A percentile compares a stretch with the other conserved stretches of the same genome.
These are phyloP conservation scores for Callyntrura guangdongensis DNA, from an alignment of 2,888 invertebrate genomes.

Conservation along the genomic window DNA sequence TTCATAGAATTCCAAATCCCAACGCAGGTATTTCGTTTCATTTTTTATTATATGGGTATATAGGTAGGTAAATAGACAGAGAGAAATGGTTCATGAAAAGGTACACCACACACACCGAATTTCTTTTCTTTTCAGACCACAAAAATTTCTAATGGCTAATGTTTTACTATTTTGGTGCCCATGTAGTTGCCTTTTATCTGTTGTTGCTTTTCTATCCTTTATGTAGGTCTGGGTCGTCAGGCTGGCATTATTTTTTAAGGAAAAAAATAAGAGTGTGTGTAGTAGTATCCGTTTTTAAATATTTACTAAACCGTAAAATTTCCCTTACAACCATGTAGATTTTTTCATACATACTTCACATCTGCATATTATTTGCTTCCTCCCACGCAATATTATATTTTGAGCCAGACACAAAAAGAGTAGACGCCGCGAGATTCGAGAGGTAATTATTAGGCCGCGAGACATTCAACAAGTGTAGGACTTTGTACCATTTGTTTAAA, in stretches of 20 bases:
- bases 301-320: conserved; percentile 3
- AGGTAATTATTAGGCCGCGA: neutral
- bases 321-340: conserved; percentile 53
- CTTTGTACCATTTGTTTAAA: neutral
- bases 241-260: neutral
- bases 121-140: neutral
- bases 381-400: neutral
- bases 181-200: no score
- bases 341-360: neutral
- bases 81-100: no score
- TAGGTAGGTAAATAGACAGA: no score
- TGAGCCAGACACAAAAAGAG: neutral
- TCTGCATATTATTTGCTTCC: no score
- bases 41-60: neutral
- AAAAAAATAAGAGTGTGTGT: neutral
- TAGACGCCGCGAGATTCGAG: neutral
- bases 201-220: conserved; percentile 12
- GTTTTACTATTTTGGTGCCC: conserved; percentile 2
- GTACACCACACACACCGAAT: neutral
- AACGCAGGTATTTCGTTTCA: neutral
- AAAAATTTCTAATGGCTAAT: neutral
- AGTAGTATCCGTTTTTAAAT: neutral
- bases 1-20: neutral
- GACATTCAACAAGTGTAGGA: neutral
- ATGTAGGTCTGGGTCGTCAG: conserved; percentile 40